Percentiles rank a stretch among this genome's conserved stretches.
These are phyloP conservation scores for Eulimnadia texana DNA, from an alignment of 1,140 invertebrate genomes.

Conservation along the genomic window DNA sequence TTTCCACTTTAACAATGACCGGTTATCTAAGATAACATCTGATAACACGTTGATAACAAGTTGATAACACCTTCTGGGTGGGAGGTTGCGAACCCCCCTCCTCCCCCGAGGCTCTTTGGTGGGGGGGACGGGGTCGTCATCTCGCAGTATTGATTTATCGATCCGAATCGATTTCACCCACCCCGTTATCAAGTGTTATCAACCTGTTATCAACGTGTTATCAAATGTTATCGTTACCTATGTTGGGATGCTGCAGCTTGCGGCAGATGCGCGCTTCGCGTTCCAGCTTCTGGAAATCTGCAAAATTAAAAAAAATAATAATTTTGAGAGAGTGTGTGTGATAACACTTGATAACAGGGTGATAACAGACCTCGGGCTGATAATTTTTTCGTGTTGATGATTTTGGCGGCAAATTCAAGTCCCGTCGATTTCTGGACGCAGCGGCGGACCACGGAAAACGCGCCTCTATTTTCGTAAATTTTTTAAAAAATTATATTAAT, in stretches of 20 bases:
- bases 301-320: slow-evolving; percentile 29
- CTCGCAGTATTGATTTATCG: neutral
- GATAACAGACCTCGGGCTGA: slow-evolving; percentile 74
- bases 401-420: slow-evolving; percentile 98
- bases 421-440: slow-evolving; percentile 97
- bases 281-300: slow-evolving; percentile 99
- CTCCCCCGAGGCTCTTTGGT: no score
- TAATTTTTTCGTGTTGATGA: slow-evolving; percentile 99
- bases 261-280: slow-evolving; percentile 77
- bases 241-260: slow-evolving; percentile 76
- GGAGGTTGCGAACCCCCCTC: no score
- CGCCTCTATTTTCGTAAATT: slow-evolving; percentile 71
- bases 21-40: no score
- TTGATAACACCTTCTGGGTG: no score
- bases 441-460: slow-evolving; percentile 96
- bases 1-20: no score
- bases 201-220: no score
- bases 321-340: neutral
- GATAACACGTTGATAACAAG: no score
- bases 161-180: no score
- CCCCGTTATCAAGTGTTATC: no score
- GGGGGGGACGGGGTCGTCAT: neutral
- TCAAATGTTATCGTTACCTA: slow-evolving; percentile 40
- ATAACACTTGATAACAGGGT: neutral
- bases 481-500: neutral